Evolutionary conservation across 2,113 vertebrate species (phyloP), one percentile per base, ranked within the genome.

Genomic region (Benitochromis conjunctus): DNA sequence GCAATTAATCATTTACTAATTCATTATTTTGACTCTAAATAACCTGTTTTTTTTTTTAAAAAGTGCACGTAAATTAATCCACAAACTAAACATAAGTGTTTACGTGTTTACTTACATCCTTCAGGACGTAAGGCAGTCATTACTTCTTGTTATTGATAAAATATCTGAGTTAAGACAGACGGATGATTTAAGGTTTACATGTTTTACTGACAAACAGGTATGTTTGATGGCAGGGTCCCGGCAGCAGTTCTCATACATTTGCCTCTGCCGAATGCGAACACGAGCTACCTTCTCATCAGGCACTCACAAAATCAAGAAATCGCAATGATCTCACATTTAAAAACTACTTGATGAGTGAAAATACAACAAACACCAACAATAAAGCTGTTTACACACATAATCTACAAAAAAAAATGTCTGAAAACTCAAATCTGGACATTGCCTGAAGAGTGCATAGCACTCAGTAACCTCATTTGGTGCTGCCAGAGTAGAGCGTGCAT

Each of bases 211-310:
- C 66, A 29, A 26, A 29, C 66, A 26, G 8, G 21, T 26, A 56
- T 6, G 21, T 26, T 26, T 26, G 8, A 26, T 18, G 26, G 9
- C 41, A 71, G 66, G 66, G 2, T 43, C n/a, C 12, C 1, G 3
- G 38, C 13, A 26, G 38, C 5, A 74, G 43, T 51, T 10, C 48
- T 6, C 43, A 74, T 29, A 19, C 12, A 51, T 74, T 43, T 31
- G 3, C 71, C 0, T 19, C 46, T 1, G 6, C 26, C 3, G 0
- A 48, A 74, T 19, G 43, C 48, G 16, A 43, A 38, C 69, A 1
- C 19, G 51, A 51, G 43, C 43, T 34, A 53, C 4, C 71, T 18
- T n/a, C 26, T 76, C 18, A 51, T 13, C 10, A 0, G 6, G 26
- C 31, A 12, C 24, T 13, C 26, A 13, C 43, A 76, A 19, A 76